Base-by-base conservation (phyloP, 2,888 invertebrate species). In the Ophion ventricosus region DNA sequence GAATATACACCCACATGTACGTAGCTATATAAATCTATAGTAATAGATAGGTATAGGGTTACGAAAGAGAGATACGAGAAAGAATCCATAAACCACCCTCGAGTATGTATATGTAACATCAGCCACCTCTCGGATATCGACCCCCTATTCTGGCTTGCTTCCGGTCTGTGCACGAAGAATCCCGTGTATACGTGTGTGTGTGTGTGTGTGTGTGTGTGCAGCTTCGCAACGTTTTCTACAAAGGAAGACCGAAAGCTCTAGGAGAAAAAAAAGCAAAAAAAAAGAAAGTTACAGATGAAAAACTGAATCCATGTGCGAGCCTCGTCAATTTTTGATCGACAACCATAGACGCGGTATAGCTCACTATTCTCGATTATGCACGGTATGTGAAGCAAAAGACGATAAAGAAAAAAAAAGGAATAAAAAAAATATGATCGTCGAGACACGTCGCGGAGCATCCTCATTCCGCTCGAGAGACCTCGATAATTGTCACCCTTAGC, bases 51-150 rank as follows among this genome's bases (percentile, higher is more conserved):
- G 75, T 67, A 77, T 70, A 79, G 86, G 85, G 86, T 86, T 87
- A 88, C 86, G 87, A 87, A 87, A 83, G 87, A 87, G 86, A 87
- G 87, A 87, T 87, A 87, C 87, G 87, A 82, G 78, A 84, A 85
- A 87, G 88, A 87, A 90, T 87, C 86, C 87, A 85, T 85, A 84
- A 84, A 78, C 82, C 85, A 85, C 84, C 85, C 85, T 79, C 83
- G 75, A 78, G 77, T 83, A 70, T 76, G 78, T 84, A 72, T 83
- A 70, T 80, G 14, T 73, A 83, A 75, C 80, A 78, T 74, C 84
- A 79, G 79, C 79, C 77, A 77, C 85, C 85, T 80, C 78, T 70
- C 76, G 85, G 80, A 80, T 82, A 85, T 85, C 85, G 84, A 84
- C 84, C 82, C 82, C 67, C 67, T 78, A 29, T 77, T 82, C 66